Evolutionary conservation across 2,113 vertebrate species (phyloP), one percentile per base, ranked within the genome.

Genomic region (Xerus inauris): DNA sequence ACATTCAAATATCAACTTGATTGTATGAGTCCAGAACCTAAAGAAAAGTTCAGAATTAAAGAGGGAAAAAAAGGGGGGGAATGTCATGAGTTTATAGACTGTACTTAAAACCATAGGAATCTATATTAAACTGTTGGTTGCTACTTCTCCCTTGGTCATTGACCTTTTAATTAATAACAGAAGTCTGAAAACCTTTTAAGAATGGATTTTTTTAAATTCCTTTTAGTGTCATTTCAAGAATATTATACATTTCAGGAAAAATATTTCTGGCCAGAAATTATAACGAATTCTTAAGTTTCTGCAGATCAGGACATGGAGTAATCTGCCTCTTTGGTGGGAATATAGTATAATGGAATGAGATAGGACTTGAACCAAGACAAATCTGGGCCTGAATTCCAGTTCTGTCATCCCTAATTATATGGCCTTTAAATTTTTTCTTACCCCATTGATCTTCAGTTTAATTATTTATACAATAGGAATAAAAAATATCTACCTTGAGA

Each of bases 101-200:
- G 14, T 5, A 87, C 30, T 87, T 67, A 67, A 93, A 73, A 73
- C 17, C 16, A 45, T 75, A 10, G 54, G 28, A 54, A 89, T 73
- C 65, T 35, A 62, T n/a, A n/a, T 49, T 75, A 51, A 91, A 32
- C 6, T 69, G 35, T n/a, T 69, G 9, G 26, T 35, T 62, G 5
- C 73, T 73, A 71, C 28, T 17, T 83, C 76, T 83, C 45, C 76
- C 57, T 94, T 49, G 9, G 28, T 79, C 77, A 65, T 32, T 83
- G 47, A 65, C 40, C 87, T 67, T 77, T 86, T 75, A 40, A 75
- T 82, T 75, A 92, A 65, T 77, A 86, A 57, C 5, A 57, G 1
- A 94, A 83, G 32, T 91, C 81, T 91, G n/a, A 87, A 79, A 69
- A 91, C 35, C 40, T 71, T 59, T 81, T 22, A 65, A 79, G n/a